Percentiles rank a stretch among this genome's conserved stretches.
phyloP scores from a whole-genome alignment of 1,140 invertebrate species.

The Pantala flavescens region DNA sequence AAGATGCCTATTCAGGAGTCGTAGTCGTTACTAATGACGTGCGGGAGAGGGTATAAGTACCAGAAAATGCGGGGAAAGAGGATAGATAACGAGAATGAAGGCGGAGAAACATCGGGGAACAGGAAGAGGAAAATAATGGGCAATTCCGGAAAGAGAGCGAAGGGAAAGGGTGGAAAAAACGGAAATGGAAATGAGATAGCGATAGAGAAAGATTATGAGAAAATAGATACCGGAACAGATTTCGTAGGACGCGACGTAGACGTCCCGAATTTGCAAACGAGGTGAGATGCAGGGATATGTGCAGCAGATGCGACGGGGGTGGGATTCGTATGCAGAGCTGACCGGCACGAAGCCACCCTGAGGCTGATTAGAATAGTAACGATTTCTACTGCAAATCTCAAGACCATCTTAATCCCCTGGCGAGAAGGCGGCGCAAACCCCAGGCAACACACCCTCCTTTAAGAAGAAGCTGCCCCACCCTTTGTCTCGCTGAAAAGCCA shows the following conservation, averaged over 20 bases:
- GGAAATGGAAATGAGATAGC: conserved; percentile 20
- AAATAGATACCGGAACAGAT: not conserved
- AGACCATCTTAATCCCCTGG: not conserved
- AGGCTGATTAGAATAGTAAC: conserved; percentile 6
- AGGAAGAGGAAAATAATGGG: no score
- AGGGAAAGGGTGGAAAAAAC: conserved; percentile 15
- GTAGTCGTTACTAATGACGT: no score
- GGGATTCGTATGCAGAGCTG: conserved; percentile 7
- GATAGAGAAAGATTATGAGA: conserved; percentile 15
- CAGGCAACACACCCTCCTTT: not conserved
- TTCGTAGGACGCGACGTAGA: not conserved
- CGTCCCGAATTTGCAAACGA: no score
- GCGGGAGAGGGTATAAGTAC: no score
- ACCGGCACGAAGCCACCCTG: not conserved
- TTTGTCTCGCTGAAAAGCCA: no score
- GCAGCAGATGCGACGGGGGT: not conserved
- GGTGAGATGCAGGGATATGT: no score
- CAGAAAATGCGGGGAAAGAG: no score
- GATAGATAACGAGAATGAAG: no score
- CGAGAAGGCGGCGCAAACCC: not conserved
- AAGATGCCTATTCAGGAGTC: no score
- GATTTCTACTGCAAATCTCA: not conserved
- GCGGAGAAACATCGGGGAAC: no score
- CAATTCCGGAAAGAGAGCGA: no score
- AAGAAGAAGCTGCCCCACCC: not conserved